These are phyloP conservation scores for Globicephala melas DNA, from an alignment of 2,113 vertebrate genomes.

Conservation along the genomic window DNA sequence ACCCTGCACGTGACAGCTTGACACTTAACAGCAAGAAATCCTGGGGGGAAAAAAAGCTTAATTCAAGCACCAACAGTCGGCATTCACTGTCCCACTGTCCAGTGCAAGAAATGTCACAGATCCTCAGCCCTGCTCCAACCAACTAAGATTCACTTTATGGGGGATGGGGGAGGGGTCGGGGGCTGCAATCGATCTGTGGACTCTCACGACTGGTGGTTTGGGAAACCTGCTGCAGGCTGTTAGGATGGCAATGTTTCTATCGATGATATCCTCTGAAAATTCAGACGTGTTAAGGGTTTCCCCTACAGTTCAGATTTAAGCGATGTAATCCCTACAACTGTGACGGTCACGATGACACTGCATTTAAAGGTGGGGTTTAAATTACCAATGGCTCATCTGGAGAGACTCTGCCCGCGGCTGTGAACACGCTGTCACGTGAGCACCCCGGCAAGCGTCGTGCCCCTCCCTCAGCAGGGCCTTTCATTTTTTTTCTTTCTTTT, in stretches of 20 bases:
- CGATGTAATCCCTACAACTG: neutral
- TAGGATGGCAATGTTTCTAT: neutral
- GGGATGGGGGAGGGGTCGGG: too few relatives aligned
- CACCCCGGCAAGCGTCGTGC: neutral
- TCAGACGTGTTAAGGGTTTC: too few relatives aligned
- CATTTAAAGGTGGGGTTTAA: neutral
- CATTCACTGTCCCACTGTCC: neutral
- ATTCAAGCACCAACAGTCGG: neutral
- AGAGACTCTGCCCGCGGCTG: neutral
- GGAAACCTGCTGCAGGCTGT: neutral
- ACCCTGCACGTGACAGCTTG: fast-evolving
- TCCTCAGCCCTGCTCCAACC: neutral
- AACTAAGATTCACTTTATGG: neutral
- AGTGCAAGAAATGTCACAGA: neutral
- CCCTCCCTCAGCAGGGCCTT: neutral
- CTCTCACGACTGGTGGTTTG: neutral
- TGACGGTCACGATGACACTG: neutral
- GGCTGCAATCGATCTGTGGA: neutral
- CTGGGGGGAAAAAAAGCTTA: neutral
- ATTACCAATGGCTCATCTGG: neutral
- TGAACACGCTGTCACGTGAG: neutral
- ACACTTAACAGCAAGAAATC: neutral
- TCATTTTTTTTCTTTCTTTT: too few relatives aligned
- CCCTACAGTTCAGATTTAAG: neutral
- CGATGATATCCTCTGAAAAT: neutral